phyloP scores from a whole-genome alignment of 2,888 invertebrate species.

The Netelia fuscicornis region DNA sequence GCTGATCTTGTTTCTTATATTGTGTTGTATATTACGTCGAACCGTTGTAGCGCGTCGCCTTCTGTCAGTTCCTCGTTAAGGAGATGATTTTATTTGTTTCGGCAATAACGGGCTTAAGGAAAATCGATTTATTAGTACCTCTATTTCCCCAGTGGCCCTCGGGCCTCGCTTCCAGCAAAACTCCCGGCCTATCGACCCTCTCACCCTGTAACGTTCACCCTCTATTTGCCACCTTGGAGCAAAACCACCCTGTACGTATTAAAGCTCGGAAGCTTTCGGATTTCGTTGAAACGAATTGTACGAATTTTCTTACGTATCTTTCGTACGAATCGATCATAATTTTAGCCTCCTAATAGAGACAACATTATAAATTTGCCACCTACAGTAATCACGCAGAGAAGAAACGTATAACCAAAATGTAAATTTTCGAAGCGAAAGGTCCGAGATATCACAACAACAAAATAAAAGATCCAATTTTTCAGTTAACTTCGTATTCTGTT shows the following conservation, averaged over 20 bases:
- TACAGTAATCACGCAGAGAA: too few relatives aligned
- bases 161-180: slow-evolving; percentile 50
- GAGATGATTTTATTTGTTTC: slow-evolving; percentile 69
- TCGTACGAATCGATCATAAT: background rate
- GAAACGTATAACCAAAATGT: too few relatives aligned
- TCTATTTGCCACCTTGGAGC: slow-evolving; percentile 26
- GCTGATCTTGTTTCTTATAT: slow-evolving; percentile 64
- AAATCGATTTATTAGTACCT: slow-evolving; percentile 67
- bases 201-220: slow-evolving; percentile 23
- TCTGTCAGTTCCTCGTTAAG: slow-evolving; percentile 65
- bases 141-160: slow-evolving; percentile 66
- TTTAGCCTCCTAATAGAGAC: background rate
- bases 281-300: slow-evolving; percentile 39
- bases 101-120: slow-evolving; percentile 65
- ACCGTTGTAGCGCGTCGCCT: slow-evolving; percentile 5
- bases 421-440: too few relatives aligned
- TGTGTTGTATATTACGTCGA: slow-evolving; percentile 1
- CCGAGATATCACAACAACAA: background rate
- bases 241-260: slow-evolving; percentile 4
- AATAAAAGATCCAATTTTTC: slow-evolving; percentile 11
- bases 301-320: slow-evolving; percentile 27
- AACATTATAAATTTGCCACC: too few relatives aligned
- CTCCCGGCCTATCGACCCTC: slow-evolving; percentile 20
- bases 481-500: slow-evolving; percentile 16
- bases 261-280: slow-evolving; percentile 40